Evolutionary conservation across 2,888 invertebrate species (phyloP).

Genomic region (Prostheceraeus crozeri): DNA sequence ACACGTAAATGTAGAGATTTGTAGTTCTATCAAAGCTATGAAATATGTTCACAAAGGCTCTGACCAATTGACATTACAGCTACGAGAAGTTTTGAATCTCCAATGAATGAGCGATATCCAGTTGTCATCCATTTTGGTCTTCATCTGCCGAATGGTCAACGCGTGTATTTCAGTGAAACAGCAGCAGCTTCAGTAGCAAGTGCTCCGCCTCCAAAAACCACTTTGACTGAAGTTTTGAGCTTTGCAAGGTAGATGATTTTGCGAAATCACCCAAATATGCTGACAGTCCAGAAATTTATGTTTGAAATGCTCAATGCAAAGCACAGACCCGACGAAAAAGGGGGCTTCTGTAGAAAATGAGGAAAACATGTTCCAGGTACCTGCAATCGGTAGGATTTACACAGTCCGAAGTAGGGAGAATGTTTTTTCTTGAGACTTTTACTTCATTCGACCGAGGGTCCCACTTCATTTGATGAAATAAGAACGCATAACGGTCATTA

Average conservation of each 20-base stretch:
- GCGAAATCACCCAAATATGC: conserved; percentile 40
- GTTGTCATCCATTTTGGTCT: conserved; percentile 42
- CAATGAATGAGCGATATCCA: conserved; percentile 47
- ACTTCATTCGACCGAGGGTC: conserved; percentile 33
- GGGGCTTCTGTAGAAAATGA: too few species aligned
- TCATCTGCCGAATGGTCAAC: conserved; percentile 43
- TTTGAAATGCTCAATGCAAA: too few species aligned
- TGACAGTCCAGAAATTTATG: conserved; percentile 41
- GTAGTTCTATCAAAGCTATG: conserved; percentile 55
- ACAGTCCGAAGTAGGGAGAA: conserved; percentile 44
- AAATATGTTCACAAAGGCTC: conserved; percentile 57
- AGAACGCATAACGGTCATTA: conserved; percentile 45
- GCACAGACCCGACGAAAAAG: too few species aligned
- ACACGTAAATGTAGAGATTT: conserved; percentile 50
- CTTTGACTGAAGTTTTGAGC: too few species aligned
- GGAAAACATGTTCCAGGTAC: too few species aligned
- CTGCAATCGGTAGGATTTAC: conserved; percentile 43
- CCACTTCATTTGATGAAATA: conserved; percentile 35
- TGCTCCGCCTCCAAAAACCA: too few species aligned
- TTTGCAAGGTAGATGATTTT: conserved; percentile 35
- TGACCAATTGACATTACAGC: conserved; percentile 47
- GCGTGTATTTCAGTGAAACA: conserved; percentile 42
- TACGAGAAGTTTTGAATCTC: conserved; percentile 50
- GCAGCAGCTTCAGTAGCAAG: too few species aligned
- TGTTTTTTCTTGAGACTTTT: conserved; percentile 38